Conservation (phyloP, 2,797 vertebrate species). For the Myotis pilosus region DNA sequence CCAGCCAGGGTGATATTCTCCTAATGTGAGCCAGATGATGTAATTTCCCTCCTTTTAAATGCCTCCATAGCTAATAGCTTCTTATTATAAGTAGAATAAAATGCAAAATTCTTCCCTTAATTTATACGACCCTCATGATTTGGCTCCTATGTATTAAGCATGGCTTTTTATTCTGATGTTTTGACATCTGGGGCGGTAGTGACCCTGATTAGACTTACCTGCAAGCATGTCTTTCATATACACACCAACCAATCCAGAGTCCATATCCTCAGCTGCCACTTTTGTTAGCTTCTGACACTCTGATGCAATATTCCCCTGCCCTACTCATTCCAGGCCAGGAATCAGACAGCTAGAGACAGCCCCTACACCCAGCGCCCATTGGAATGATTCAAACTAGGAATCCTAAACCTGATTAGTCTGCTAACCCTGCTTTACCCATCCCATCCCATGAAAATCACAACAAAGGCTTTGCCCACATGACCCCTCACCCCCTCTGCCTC, state of each 20-base stretch:
- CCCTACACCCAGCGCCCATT: not conserved
- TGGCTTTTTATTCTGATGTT: not conserved
- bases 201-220: too few species aligned
- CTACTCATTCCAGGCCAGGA: not conserved
- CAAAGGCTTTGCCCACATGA: not conserved
- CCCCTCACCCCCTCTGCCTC: not conserved
- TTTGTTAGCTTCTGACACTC: not conserved
- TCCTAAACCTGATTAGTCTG: not conserved
- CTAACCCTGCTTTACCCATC: not conserved
- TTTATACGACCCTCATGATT: not conserved
- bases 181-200: too few species aligned
- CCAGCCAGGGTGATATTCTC: not conserved
- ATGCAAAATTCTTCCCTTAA: not conserved
- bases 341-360: not conserved
- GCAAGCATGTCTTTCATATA: not conserved
- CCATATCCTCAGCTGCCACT: not conserved
- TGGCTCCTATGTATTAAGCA: not conserved
- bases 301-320: not conserved
- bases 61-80: not conserved
- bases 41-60: not conserved
- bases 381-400: not conserved
- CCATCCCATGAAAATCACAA: not conserved
- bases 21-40: not conserved
- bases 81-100: not conserved
- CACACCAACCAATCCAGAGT: not conserved